A percentile compares a stretch with the other conserved stretches of the same genome.
Evolutionary conservation across 2,113 vertebrate genomes (phyloP).

Genomic region (Zosterops pallidus): DNA sequence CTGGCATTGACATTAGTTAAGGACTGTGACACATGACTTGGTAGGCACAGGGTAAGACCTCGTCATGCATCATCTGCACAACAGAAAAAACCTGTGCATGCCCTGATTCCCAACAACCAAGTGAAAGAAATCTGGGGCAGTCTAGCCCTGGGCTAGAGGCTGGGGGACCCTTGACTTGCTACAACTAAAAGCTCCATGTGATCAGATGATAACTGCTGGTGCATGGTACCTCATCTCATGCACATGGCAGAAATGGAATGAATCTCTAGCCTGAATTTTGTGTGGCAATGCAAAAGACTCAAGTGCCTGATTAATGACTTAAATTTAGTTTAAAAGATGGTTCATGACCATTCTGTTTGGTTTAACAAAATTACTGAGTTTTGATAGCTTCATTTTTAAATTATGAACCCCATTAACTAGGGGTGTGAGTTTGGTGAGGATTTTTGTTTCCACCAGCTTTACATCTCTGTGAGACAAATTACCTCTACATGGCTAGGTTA

Average conservation of each 20-base stretch:
- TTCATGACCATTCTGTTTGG: not conserved
- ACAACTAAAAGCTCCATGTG: not conserved
- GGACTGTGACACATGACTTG: no score
- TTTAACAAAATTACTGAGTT: not conserved
- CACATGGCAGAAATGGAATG: not conserved
- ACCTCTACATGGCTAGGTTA: not conserved
- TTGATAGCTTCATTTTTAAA: not conserved
- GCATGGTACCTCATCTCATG: accelerated
- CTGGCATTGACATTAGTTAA: not conserved
- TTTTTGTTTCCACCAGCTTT: not conserved
- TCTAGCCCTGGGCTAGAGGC: not conserved
- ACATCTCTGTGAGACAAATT: not conserved
- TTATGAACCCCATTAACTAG: accelerated
- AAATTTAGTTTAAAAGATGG: not conserved
- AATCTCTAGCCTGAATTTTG: not conserved
- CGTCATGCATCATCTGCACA: not conserved
- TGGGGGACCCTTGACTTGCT: not conserved
- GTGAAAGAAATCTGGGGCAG: not conserved
- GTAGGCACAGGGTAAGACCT: not conserved
- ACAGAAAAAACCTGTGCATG: not conserved
- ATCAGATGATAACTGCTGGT: not conserved
- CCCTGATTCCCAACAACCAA: not conserved
- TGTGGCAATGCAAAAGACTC: not conserved
- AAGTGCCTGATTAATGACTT: not conserved
- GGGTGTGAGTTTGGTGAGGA: not conserved